Evolutionary conservation across 2,888 invertebrate species (phyloP), one percentile per base, ranked within the genome.

Genomic region (Tetranychus truncatus): DNA sequence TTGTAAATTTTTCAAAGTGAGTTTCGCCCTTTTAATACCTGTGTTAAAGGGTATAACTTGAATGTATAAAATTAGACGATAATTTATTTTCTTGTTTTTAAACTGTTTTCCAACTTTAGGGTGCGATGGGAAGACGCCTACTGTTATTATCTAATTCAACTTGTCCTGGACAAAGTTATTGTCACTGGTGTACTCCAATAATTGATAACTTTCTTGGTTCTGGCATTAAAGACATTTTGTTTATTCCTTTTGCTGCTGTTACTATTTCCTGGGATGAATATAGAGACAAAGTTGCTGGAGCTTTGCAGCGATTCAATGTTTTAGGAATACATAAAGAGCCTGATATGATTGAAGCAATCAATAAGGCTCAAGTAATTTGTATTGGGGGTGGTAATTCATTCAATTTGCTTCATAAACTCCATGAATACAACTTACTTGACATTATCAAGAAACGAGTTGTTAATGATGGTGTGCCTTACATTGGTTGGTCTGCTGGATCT

Each of bases 351-450:
- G 81, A 84, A 75, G 88, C 88, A 24, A 83, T 90, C 0, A 82
- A 84, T 74, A 81, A 84, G 34, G 88, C 89, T 0, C 85, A 89
- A 82, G 88, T 89, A 45, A 87, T 91, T 79, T 91, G 89, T 82
- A 83, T 91, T 65, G 91, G 80, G 9, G 91, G 91, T 73, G 91
- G 91, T 71, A 91, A 91, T 81, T 90, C 91, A 34, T 91, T 91
- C 82, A 84, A 88, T 21, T 84, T 91, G 24, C 81, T 91, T 44
- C 89, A 88, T 81, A 84, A 85, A 0, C 82, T 91, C 7, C 90
- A 90, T 81, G 88, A 89, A 45, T 83, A 87, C 66, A 83, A 88
- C 75, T 83, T 91, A 69, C 82, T 91, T 3, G 84, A 86, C 46
- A 80, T 86, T 1, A 89, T 91, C 78, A 84, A 85, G 74, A 84